Evolutionary conservation across 2,888 invertebrate genomes (phyloP), one percentile per base, ranked within the genome.

Genomic region (Agelastica alni): DNA sequence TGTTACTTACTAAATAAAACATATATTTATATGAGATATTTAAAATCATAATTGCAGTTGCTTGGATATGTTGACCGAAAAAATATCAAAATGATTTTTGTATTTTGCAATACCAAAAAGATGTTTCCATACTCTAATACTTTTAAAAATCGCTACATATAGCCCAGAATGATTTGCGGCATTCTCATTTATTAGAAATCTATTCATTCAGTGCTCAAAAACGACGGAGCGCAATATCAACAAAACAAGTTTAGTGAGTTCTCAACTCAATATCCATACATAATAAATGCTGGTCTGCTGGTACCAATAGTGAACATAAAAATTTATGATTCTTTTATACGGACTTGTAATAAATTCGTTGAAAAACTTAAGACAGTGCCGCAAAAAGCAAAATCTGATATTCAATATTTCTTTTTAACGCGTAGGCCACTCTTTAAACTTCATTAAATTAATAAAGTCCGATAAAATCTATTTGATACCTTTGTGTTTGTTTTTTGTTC

Each of bases 321-420:
- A 53, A 26, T 26, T 26, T 26, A 60, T 53, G 51, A 60, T 51
- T 52, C 53, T 57, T 53, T 57, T 44, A 60, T 51, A 32, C 31
- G 22, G 43, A 46, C 17, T 22, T 26, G 56, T 46, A 52, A 61
- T 61, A 61, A 58, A 61, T 61, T 58, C 22, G 47, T 54, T 39
- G 47, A 45, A 53, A 57, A 60, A 55, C 51, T 51, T 49, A 55
- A 49, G 48, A 42, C 54, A 16, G 52, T 32, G 57, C 61, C 61
- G 61, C 61, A 59, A 61, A 61, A 58, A 61, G 61, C 61, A 59
- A 51, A 61, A 61, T 59, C 61, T 58, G 62, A 62, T 62, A 62
- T 56, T 52, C 60, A 44, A 60, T 62, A 62, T 53, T 53, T 62
- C 60, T 62, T 62, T 60, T 62, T 52, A 60, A 59, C 62, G 56